phyloP scores from a whole-genome alignment of 2,797 vertebrate species.

The Sitta carolinensis region DNA sequence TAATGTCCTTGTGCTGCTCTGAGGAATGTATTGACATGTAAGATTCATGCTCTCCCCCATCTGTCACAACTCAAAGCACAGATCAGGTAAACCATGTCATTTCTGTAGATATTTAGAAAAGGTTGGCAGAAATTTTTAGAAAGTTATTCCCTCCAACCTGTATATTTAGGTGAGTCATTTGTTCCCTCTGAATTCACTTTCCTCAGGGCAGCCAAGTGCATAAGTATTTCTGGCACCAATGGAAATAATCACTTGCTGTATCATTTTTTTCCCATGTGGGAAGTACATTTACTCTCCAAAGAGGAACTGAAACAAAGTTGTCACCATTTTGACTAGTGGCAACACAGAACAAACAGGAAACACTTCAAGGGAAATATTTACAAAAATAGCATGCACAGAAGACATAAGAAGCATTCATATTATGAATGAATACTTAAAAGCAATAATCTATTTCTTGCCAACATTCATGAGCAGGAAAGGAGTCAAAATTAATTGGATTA shows the following conservation, averaged over 20 bases:
- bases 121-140: neutral
- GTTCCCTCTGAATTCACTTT: neutral
- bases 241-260: slow-evolving; percentile 8
- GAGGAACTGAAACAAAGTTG: slow-evolving; percentile 23
- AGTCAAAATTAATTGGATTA: neutral
- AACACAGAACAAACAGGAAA: slow-evolving; percentile 21
- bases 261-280: neutral
- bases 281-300: neutral
- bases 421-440: neutral
- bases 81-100: neutral
- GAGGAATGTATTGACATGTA: neutral
- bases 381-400: neutral
- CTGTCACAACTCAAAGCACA: neutral
- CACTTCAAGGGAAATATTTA: slow-evolving; percentile 33
- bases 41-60: neutral
- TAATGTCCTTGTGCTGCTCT: neutral
- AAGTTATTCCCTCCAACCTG: neutral
- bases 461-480: neutral
- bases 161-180: neutral
- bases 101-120: neutral
- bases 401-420: neutral
- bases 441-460: neutral
- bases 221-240: neutral
- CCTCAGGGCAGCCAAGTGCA: neutral
- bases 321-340: neutral